Conservation (phyloP, 2,113 vertebrate species). For the Urocitellus parryii region DNA sequence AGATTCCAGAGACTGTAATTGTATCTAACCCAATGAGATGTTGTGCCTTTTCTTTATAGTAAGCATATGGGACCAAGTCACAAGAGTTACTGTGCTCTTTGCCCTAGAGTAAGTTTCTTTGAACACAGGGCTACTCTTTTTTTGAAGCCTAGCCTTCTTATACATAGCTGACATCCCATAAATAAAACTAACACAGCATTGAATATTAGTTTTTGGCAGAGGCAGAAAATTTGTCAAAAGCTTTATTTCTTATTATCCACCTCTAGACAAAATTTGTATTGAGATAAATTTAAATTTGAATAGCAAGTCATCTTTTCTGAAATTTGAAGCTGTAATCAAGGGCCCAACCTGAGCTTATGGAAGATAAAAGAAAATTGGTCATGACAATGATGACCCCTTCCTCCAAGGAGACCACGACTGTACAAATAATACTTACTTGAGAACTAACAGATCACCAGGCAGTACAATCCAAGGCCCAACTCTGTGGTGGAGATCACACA, state of each 20-base stretch:
- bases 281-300: conserved; percentile 37
- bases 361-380: not conserved
- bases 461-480: not conserved
- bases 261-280: not conserved
- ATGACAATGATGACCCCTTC: not conserved
- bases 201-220: conserved; percentile 39
- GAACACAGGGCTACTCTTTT: not conserved
- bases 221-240: not conserved
- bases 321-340: not conserved
- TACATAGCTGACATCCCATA: not conserved
- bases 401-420: not conserved
- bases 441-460: not conserved
- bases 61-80: not conserved
- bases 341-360: not conserved
- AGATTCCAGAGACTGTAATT: not conserved
- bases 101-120: not conserved
- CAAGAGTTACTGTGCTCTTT: not conserved
- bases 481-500: not conserved
- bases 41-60: not conserved
- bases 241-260: not conserved
- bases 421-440: not conserved
- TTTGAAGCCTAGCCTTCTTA: not conserved
- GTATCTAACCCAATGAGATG: not conserved
- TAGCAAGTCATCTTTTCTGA: conserved; percentile 36
- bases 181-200: not conserved